Evolutionary conservation across 2,797 vertebrate genomes (phyloP), one percentile per base, ranked within the genome.

Genomic region (Gymnocypris eckloni): DNA sequence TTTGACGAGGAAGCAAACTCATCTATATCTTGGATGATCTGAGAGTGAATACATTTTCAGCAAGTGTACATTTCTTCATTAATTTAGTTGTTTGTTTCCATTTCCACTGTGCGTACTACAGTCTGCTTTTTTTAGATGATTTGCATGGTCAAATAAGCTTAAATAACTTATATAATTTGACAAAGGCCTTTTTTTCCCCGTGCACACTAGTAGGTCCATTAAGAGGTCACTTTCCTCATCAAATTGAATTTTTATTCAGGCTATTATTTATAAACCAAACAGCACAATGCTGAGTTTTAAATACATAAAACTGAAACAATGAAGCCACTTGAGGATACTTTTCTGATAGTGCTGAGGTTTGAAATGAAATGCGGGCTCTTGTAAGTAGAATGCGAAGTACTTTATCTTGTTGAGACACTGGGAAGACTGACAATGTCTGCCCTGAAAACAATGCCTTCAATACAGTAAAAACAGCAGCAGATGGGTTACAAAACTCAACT

Each of bases 381-480:
- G 64, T 87, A 90, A 91, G 59, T 92, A 90, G 88, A 94, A 92
- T 91, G 92, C 77, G 20, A 89, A 87, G 90, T 91, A 90, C 89
- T 90, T 85, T 90, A 86, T 92, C 90, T 89, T 89, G 90, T 84
- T 84, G 79, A 91, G 81, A 61, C 80, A 56, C 82, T 41, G 66
- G 88, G 82, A 86, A 84, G 79, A 54, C 89, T 90, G 87, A 89
- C 89, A 90, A 81, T 88, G 86, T 87, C 90, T 89, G 85, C 82
- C 39, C 39, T 48, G n/a, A 79, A 85, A 79, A 67, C 71, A 75
- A 69, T 54, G 75, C 25, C 66, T 85, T 70, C n/a, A 59, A 43
- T 70, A 41, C 33, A 28, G 41, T 64, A 33, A 37, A 82, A 76
- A 52, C 20, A 61, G 61, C 70, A 48, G 56, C 41, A 50, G 70